Base-by-base conservation (phyloP, 2,797 vertebrate genomes). In the Galago senegalensis region DNA sequence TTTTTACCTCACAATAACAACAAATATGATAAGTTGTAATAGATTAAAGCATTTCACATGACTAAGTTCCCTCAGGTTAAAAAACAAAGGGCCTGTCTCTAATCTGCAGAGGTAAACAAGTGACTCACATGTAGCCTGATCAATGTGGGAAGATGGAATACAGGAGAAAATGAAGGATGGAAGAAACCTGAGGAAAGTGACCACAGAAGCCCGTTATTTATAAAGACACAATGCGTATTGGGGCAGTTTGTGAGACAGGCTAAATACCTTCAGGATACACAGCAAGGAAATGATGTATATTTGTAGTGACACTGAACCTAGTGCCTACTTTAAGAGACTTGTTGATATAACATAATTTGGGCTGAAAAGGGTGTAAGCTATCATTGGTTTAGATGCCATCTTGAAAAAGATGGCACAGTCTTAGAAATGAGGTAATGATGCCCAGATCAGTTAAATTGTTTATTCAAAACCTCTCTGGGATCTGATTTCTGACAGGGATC, bases 11-110 rank as follows among this genome's bases (percentile, higher is more conserved):
- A 4, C 81, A 95, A 83, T 88, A 75, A 69, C 53, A 81, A 53
- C 18, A 29, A 63, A 37, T 61, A 0, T 80, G 31, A 61, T 85
- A 95, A 37, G 31, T 20, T n/a, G 31, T 27, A 82, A 91, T 91
- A 94, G 81, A 94, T 87, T 53, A 94, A 29, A 40, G 43, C 72
- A 81, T 87, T 97, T 95, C 82, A 70, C 34, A 43, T 65, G n/a
- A 93, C 43, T 85, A 69, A 37, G 12, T 93, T 89, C 4, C 77
- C 72, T 94, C 37, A 84, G 43, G 63, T 93, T 67, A 89, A 81
- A 89, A 97, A 91, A 65, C 12, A 93, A 83, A 65, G 75, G 21
- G 0, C 34, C 16, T 25, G 13, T 12, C 0, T 40, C 23, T 40
- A 86, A 70, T 10, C 65, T 95, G 75, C 31, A 73, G 73, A 93